phyloP scores from a whole-genome alignment of 2,888 invertebrate species.

The Resseliella maxima region DNA sequence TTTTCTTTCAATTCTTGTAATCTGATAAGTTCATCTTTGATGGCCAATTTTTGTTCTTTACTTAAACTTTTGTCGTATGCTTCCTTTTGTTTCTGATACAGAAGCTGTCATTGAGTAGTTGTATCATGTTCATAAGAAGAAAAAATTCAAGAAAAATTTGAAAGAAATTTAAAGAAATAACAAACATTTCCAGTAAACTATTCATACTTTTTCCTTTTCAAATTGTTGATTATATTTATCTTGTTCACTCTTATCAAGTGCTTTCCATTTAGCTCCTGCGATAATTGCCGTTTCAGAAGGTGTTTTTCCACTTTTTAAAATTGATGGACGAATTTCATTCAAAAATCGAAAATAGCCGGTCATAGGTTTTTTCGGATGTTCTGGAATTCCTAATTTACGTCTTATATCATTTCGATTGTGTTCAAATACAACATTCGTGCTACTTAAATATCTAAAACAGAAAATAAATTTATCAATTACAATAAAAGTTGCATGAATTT shows the following conservation, averaged over 20 bases:
- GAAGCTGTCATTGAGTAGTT: background rate
- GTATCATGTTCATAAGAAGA: background rate
- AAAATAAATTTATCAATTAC: too few relatives aligned
- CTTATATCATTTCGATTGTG: background rate
- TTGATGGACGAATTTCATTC: background rate
- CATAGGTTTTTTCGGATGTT: background rate
- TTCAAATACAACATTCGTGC: background rate
- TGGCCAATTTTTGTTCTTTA: background rate
- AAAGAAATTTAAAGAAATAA: too few relatives aligned
- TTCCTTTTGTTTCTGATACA: background rate
- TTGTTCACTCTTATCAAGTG: background rate
- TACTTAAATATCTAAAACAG: background rate
- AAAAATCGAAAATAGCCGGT: background rate
- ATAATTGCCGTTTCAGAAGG: background rate
- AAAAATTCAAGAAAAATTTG: too few relatives aligned
- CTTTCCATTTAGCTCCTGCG: background rate
- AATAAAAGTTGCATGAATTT: too few relatives aligned
- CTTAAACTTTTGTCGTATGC: background rate
- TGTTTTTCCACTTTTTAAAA: background rate
- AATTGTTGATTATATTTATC: background rate
- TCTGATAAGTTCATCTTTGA: background rate
- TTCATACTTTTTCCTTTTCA: background rate
- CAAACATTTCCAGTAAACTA: too few relatives aligned
- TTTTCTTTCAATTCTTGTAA: background rate
- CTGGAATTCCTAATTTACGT: background rate